A percentile compares a stretch with the other conserved stretches of the same genome.
Evolutionary conservation across 2,797 vertebrate genomes (phyloP).

Genomic region (Perodicticus potto): DNA sequence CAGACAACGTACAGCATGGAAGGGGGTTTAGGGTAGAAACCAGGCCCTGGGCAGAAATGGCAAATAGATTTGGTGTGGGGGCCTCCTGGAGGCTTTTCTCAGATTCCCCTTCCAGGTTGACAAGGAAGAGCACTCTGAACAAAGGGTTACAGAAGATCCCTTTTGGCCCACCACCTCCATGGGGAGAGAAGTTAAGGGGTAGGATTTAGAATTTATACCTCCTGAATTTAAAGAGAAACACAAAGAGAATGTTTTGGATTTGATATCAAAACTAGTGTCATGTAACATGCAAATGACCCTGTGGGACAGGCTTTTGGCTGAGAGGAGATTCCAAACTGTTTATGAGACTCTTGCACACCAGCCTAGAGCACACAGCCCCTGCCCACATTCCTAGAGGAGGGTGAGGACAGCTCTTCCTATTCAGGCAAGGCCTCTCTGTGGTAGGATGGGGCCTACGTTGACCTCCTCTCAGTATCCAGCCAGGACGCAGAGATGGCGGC

Average conservation of each 20-base stretch:
- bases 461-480: too few relatives aligned
- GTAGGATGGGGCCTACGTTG: neutral
- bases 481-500: too few relatives aligned
- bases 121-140: neutral
- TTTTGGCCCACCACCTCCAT: neutral
- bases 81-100: neutral
- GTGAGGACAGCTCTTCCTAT: too few relatives aligned
- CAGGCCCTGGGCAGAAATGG: neutral
- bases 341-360: neutral
- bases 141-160: fast-evolving
- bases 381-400: neutral
- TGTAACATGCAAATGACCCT: neutral
- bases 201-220: neutral
- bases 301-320: neutral
- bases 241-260: neutral
- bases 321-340: neutral
- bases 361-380: neutral
- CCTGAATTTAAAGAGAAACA: neutral
- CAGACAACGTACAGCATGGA: neutral
- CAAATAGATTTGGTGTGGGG: too few relatives aligned
- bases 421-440: neutral
- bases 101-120: neutral
- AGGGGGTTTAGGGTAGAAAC: neutral
- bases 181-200: neutral
- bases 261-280: neutral